A percentile compares a stretch with the other conserved stretches of the same genome.
phyloP scores from a whole-genome alignment of 1,140 invertebrate genomes.

The Penaeus chinensis region DNA sequence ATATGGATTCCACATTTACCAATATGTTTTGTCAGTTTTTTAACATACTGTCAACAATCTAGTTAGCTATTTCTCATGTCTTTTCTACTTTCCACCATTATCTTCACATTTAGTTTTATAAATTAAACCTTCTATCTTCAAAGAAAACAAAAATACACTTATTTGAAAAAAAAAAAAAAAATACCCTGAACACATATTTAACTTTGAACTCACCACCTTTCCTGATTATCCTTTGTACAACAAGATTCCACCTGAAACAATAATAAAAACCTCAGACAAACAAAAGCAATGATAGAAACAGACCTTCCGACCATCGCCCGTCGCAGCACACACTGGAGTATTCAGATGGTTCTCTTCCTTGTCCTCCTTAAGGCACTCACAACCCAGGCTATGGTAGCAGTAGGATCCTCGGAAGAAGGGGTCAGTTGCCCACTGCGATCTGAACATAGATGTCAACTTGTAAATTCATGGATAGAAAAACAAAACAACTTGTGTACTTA shows the following conservation, averaged over 20 bases:
- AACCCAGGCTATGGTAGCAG: constrained; percentile 72
- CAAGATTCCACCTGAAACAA: not conserved
- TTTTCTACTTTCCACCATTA: too few relatives aligned
- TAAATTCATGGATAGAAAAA: too few relatives aligned
- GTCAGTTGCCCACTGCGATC: constrained; percentile 76
- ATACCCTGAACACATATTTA: not conserved
- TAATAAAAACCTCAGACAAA: not conserved
- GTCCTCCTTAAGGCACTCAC: constrained; percentile 67
- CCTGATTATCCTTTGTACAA: not conserved
- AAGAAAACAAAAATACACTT: not conserved
- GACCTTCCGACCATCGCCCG: constrained; percentile 14
- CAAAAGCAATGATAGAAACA: not conserved
- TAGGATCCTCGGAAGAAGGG: constrained; percentile 76
- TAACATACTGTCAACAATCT: too few relatives aligned
- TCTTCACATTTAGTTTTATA: too few relatives aligned
- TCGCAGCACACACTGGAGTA: constrained; percentile 19
- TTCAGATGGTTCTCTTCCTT: constrained; percentile 18
- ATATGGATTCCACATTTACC: too few relatives aligned
- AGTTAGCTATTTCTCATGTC: too few relatives aligned
- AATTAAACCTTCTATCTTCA: not conserved
- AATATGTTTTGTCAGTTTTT: too few relatives aligned
- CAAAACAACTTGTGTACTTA: too few relatives aligned
- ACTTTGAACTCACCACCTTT: not conserved
- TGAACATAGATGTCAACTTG: constrained; percentile 65
- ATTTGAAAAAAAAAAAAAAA: not conserved